Conservation (phyloP, 2,888 invertebrate species). For the Tipula helvola region DNA sequence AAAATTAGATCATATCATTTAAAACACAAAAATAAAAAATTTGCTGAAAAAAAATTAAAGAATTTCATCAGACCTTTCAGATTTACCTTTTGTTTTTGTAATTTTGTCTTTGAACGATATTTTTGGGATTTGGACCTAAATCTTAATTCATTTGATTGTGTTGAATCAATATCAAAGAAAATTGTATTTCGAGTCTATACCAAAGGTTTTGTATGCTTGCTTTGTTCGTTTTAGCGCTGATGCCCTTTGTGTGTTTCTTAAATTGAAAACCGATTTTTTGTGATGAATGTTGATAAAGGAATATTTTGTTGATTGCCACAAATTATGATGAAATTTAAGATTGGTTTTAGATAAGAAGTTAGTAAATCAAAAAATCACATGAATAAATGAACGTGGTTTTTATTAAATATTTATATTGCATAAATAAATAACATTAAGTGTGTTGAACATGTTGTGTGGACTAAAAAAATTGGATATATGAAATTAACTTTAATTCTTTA, state of each 20-base stretch:
- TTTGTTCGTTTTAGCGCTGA: neutral
- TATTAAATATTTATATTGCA: too few relatives aligned
- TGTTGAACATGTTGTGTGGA: too few relatives aligned
- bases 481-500: too few relatives aligned
- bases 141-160: neutral
- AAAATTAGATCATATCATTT: neutral
- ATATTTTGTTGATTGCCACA: neutral
- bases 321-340: neutral
- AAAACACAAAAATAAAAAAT: neutral
- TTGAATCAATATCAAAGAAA: neutral
- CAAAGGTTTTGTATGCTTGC: neutral
- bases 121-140: neutral
- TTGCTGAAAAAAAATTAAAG: neutral
- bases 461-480: too few relatives aligned
- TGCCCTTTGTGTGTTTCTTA: neutral
- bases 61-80: neutral
- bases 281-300: neutral
- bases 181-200: neutral
- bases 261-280: neutral
- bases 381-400: too few relatives aligned
- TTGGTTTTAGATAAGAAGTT: neutral
- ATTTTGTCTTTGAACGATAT: neutral
- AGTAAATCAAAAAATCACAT: neutral
- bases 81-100: neutral
- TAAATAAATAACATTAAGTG: too few relatives aligned